Conservation (phyloP, 2,888 invertebrate species). For the Rhingia campestris region DNA sequence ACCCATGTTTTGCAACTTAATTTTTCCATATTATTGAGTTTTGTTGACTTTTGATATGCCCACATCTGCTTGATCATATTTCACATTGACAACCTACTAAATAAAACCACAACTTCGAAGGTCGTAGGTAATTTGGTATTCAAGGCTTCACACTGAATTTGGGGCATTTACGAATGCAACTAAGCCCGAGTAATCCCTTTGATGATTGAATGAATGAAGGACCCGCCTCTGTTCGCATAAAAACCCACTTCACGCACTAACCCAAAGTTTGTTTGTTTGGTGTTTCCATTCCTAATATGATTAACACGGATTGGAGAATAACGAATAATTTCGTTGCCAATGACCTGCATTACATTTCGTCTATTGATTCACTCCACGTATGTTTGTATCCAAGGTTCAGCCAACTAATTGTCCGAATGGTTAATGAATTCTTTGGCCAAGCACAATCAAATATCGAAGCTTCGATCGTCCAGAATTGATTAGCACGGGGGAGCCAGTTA, state of each 20-base stretch:
- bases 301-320: slow-evolving; percentile 12
- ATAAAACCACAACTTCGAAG: slow-evolving; percentile 12
- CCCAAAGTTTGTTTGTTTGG: slow-evolving; percentile 17
- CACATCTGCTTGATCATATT: slow-evolving; percentile 3
- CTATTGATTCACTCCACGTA: slow-evolving; percentile 64
- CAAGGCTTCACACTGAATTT: slow-evolving; percentile 35
- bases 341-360: slow-evolving; percentile 64
- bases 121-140: slow-evolving; percentile 36
- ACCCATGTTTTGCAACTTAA: too few relatives aligned
- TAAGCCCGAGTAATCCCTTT: slow-evolving; percentile 42
- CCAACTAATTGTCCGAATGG: slow-evolving; percentile 22
- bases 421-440: slow-evolving; percentile 48
- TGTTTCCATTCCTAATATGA: slow-evolving; percentile 49
- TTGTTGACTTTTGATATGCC: too few relatives aligned
- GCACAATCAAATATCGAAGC: slow-evolving; percentile 4
- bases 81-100: slow-evolving; percentile 9
- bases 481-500: slow-evolving; percentile 24
- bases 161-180: slow-evolving; percentile 39
- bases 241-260: slow-evolving; percentile 41
- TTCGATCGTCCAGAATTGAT: slow-evolving; percentile 47
- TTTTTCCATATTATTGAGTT: too few relatives aligned
- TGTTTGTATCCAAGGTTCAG: slow-evolving; percentile 34
- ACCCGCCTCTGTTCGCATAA: slow-evolving; percentile 4
- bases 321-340: slow-evolving; percentile 69
- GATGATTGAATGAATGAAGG: slow-evolving; percentile 28